Conservation (phyloP, 2,797 vertebrate species). For the Etheostoma nigrum region DNA sequence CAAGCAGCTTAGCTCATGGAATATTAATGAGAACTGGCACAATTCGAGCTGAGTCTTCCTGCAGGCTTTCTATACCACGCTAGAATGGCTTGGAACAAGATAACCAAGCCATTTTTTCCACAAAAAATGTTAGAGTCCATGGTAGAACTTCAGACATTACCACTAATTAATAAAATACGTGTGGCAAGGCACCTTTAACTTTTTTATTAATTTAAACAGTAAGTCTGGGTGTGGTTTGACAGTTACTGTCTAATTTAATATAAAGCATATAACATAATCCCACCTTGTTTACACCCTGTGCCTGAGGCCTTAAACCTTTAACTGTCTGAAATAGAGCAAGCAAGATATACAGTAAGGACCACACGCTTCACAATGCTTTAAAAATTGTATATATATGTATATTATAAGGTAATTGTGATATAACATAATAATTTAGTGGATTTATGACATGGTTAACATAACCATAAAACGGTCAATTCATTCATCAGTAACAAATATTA, state of each 20-base stretch:
- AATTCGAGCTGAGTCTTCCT: too few species aligned
- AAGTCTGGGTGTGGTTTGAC: slow-evolving; percentile 44
- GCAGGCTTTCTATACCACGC: too few species aligned
- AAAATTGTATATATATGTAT: not conserved
- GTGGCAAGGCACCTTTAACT: too few species aligned
- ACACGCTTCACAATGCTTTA: not conserved
- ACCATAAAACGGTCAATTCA: not conserved
- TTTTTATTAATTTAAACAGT: not conserved
- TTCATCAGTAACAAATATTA: not conserved
- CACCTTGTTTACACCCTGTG: slow-evolving; percentile 19
- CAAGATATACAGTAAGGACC: too few species aligned
- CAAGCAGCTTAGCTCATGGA: too few species aligned
- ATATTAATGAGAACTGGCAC: too few species aligned
- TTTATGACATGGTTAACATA: not conserved
- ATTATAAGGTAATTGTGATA: not conserved
- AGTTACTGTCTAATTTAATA: slow-evolving; percentile 19
- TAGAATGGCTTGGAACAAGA: too few species aligned
- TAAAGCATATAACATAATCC: slow-evolving; percentile 36
- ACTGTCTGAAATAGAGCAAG: too few species aligned
- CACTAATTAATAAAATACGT: too few species aligned
- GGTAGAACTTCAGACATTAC: too few species aligned
- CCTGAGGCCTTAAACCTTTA: slow-evolving; percentile 11
- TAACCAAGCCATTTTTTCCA: too few species aligned
- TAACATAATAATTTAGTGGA: not conserved
- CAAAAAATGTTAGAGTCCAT: too few species aligned